A percentile compares a stretch with the other conserved stretches of the same genome.
Conservation (phyloP, 2,888 invertebrate species). For the Drosophila phalerata region DNA sequence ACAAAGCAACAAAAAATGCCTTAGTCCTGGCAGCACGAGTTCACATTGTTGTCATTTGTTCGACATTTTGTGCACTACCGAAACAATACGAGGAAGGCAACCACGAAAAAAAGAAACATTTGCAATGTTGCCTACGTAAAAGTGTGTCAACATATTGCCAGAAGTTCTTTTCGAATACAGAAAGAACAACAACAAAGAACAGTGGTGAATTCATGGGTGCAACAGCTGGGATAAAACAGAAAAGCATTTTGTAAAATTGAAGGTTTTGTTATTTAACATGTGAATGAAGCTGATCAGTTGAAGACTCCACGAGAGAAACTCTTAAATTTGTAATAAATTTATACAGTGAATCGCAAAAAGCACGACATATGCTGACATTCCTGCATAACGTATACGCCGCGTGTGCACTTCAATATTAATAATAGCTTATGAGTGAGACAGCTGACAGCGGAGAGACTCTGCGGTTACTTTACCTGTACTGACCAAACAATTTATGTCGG, state of each 20-base stretch:
- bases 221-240: background rate
- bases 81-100: background rate
- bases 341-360: too few relatives aligned
- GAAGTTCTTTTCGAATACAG: slow-evolving; percentile 11
- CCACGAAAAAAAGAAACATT: slow-evolving; percentile 13
- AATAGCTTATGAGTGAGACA: slow-evolving; percentile 4
- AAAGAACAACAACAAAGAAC: background rate
- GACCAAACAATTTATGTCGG: slow-evolving; percentile 36
- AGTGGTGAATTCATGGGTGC: background rate
- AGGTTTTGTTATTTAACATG: background rate
- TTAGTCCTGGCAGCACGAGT: slow-evolving; percentile 5
- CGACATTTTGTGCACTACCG: slow-evolving; percentile 11
- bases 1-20: slow-evolving; percentile 21
- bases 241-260: background rate
- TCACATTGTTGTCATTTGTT: slow-evolving; percentile 47
- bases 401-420: slow-evolving; percentile 22
- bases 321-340: background rate
- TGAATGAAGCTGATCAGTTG: background rate
- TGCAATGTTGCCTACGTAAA: slow-evolving; percentile 7
- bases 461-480: slow-evolving; percentile 8
- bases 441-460: background rate
- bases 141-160: slow-evolving; percentile 51
- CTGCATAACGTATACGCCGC: slow-evolving; percentile 28
- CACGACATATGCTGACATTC: background rate
- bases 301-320: too few relatives aligned